Base-by-base conservation (phyloP, 2,888 invertebrate genomes). In the Drosophila monieri region DNA sequence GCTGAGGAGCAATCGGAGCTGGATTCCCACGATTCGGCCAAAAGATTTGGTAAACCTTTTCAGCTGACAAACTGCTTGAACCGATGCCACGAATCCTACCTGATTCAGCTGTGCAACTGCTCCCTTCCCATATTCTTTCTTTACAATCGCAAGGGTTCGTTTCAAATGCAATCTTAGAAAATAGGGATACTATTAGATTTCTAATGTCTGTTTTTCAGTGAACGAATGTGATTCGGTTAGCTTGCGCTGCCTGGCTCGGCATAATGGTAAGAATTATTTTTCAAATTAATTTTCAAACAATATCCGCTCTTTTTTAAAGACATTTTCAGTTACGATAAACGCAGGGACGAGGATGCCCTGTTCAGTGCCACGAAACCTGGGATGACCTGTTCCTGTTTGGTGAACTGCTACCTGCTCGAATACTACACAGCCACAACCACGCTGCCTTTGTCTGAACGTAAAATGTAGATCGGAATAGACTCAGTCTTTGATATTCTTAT, bases 381-480 rank as follows among this genome's bases (percentile, higher is more conserved):
- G 53, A 91, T 91, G 90, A 74, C 85, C 6, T 91, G 91, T 58
- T 78, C 84, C 6, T 91, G 91, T 47, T 48, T 90, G 43, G 85
- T 88, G n/a, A 86, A 87, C 51, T 91, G 91, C 25, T 84, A 88
- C 69, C 65, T 80, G 2, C 32, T 91, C 2, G 86, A 91, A 21
- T 90, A 90, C 60, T 89, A 67, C 54, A 80, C 86, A 23, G 76
- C 76, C 37, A 76, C 75, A 8, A 90, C 74, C 51, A 86, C 83
- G 15, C 62, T 88, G 56, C 88, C 89, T 0, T 52, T 88, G 48
- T 23, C 49, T 21, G 43, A 12, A 1, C 39, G 3, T 12, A 15
- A 27, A 27, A 18, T 76, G 88, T 88, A 73, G 18, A 59, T 72
- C 3, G 0, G 6, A 23, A 10, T 23, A 10, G 14, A 23, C 5